Conservation (phyloP, 2,113 vertebrate species). For the Leptosomus discolor region DNA sequence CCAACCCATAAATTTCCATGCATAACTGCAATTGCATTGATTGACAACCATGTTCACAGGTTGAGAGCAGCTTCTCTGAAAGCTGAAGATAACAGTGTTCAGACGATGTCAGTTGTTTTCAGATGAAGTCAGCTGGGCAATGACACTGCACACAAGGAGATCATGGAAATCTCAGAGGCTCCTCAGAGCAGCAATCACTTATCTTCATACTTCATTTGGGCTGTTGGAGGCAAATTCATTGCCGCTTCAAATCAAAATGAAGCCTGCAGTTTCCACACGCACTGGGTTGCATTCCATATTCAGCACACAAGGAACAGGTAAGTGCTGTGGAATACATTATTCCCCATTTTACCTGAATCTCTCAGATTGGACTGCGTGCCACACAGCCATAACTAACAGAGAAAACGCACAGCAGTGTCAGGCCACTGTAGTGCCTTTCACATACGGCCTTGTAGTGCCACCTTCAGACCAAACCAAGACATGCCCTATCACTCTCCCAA, state of each 20-base stretch:
- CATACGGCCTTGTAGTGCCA: constrained; percentile 14
- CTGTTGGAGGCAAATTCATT: neutral
- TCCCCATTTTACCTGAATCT: neutral
- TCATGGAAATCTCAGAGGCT: neutral
- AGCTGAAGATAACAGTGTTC: neutral
- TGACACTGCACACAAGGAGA: neutral
- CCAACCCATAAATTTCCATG: neutral
- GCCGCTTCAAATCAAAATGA: neutral
- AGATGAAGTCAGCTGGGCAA: neutral
- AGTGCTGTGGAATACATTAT: neutral
- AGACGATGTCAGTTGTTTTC: neutral
- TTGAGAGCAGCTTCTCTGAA: neutral
- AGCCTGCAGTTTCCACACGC: neutral
- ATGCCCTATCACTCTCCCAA: neutral
- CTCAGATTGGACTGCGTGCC: fast-evolving
- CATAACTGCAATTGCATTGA: neutral
- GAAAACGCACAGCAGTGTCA: too few relatives aligned
- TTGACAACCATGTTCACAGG: neutral
- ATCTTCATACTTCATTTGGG: neutral
- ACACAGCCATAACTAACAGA: fast-evolving
- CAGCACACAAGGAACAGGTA: neutral
- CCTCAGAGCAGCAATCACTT: neutral
- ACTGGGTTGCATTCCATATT: neutral
- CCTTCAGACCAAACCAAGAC: neutral
- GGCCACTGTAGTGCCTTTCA: neutral